phyloP scores from a whole-genome alignment of 2,113 vertebrate species.

The Procapra przewalskii region DNA sequence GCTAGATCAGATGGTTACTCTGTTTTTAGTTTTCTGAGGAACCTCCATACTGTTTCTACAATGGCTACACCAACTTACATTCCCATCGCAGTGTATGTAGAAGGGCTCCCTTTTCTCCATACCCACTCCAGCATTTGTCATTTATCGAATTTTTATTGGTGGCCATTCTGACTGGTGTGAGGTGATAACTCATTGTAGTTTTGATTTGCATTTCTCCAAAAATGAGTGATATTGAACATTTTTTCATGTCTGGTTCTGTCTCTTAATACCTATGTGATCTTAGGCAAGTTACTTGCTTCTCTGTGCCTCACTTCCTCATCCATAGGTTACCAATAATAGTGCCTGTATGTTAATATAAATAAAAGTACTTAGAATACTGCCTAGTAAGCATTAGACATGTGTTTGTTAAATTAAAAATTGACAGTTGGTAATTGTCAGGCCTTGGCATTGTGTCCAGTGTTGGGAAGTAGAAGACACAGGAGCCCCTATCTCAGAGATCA shows the following conservation, averaged over 20 bases:
- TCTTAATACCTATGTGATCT: not conserved
- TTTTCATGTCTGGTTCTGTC: not conserved
- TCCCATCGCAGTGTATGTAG: not conserved
- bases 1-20: not conserved
- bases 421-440: not conserved
- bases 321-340: not conserved
- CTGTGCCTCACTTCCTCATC: not conserved
- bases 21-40: not conserved
- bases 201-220: not conserved
- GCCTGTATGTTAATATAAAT: not conserved
- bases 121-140: not conserved
- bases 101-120: not conserved
- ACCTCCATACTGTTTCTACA: not conserved
- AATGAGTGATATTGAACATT: not conserved
- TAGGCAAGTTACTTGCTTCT: not conserved
- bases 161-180: not conserved
- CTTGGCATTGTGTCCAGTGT: not conserved
- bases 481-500: not conserved
- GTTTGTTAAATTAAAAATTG: constrained; percentile 29
- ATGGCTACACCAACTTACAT: not conserved
- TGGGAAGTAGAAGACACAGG: constrained; percentile 12
- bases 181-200: not conserved
- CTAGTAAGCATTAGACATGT: not conserved
- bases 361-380: not conserved
- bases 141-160: not conserved